Percentiles rank a stretch among this genome's conserved stretches.
These are phyloP conservation scores for Thereva unica DNA, from an alignment of 2,888 invertebrate genomes.

Conservation along the genomic window DNA sequence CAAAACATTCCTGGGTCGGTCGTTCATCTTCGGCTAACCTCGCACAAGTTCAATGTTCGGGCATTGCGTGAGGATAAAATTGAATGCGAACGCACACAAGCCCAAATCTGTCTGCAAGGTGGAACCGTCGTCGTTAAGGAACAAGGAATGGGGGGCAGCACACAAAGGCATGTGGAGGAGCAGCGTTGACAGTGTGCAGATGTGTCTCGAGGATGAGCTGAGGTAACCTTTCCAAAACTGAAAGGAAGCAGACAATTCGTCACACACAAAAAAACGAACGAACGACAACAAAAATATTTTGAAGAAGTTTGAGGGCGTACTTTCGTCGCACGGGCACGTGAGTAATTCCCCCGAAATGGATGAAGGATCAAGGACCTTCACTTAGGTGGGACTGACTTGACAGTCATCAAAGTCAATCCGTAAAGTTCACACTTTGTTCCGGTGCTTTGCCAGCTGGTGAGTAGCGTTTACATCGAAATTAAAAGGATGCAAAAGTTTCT, in stretches of 20 bases:
- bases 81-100: constrained; percentile 30
- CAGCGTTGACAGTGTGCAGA: constrained; percentile 5
- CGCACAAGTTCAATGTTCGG: constrained; percentile 39
- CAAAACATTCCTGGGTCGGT: constrained; percentile 34
- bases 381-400: too few species aligned
- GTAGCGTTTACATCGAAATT: too few species aligned
- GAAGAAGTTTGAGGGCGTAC: too few species aligned
- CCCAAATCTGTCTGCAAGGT: constrained; percentile 12
- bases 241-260: constrained; percentile 21
- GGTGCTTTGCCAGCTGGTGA: too few species aligned
- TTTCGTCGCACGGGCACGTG: too few species aligned
- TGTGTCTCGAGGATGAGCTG: constrained; percentile 16
- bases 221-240: constrained; percentile 35
- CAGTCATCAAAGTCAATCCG: too few species aligned
- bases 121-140: constrained; percentile 20
- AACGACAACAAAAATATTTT: too few species aligned
- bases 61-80: constrained; percentile 40
- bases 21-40: constrained; percentile 27
- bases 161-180: constrained; percentile 4
- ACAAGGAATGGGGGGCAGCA: constrained; percentile 3
- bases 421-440: too few species aligned
- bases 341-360: too few species aligned
- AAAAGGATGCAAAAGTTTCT: too few species aligned
- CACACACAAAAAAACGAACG: too few species aligned
- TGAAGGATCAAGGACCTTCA: too few species aligned